Base-by-base conservation (phyloP, 2,888 invertebrate species). In the Strigamia maritima region DNA sequence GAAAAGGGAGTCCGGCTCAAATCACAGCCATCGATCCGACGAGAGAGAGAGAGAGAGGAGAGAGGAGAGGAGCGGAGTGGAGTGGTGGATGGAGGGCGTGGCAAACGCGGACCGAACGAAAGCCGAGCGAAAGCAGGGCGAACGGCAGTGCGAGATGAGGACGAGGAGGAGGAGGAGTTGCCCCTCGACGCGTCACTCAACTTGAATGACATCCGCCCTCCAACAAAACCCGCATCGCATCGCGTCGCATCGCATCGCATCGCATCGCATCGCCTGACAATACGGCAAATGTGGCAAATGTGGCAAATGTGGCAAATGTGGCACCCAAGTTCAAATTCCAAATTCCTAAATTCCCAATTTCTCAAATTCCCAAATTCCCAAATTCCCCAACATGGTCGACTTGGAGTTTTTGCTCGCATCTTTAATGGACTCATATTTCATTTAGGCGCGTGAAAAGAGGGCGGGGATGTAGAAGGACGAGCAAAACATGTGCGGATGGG, bases 91-190 rank as follows among this genome's bases (percentile, higher is more conserved):
- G 80, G 79, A 79, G 75, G 60, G 79, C 40, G 81, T 77, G 54
- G 80, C 74, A 80, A 80, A 82, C 79, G 81, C n/a, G 79, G 81
- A 79, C 81, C 31, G 74, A 35, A 78, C 31, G 74, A 35, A 78
- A n/a, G 78, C 31, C 31, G 31, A 31, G 80, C 74, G 81, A 80
- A 82, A 79, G 81, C n/a, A 77, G 81, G 79, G 81, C 35, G 75
- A 40, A 75, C 38, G 79, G 70, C 28, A 38, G 77, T 78, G 79
- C 54, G 76, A 75, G 79, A 19, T 75, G 79, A 22, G 24, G 44
- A 49, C 22, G 70, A 16, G 35, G 19, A 24, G 24, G 31, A 44
- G n/a, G 24, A 76, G n/a, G 54, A 28, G 26, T 54, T 10, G 44
- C 24, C 38, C 22, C 65, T 22, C 60, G 74, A 54, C 28, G 12